A percentile compares a stretch with the other conserved stretches of the same genome.
Conservation (phyloP, 1,140 invertebrate genomes). For the Hylyphantes graminicola region DNA sequence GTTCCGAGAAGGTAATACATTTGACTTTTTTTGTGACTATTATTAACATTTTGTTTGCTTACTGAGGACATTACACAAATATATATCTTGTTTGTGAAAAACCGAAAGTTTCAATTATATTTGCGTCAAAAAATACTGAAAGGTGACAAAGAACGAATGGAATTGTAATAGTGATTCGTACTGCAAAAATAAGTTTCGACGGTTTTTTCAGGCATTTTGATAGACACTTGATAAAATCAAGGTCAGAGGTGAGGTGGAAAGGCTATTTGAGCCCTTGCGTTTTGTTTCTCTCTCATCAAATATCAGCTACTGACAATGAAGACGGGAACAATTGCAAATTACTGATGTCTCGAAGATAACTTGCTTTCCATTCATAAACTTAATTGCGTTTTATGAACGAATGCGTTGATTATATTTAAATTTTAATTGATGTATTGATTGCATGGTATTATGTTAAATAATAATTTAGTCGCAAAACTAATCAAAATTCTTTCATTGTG, state of each 20-base stretch:
- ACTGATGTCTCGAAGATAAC: background rate
- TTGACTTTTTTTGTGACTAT: too few relatives aligned
- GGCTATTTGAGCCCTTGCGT: constrained; percentile 5
- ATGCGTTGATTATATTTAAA: too few relatives aligned
- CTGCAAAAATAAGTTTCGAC: background rate
- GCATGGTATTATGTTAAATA: too few relatives aligned
- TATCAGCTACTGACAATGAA: constrained; percentile 20
- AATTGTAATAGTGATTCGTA: too few relatives aligned
- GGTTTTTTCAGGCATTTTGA: constrained; percentile 37
- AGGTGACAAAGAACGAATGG: constrained; percentile 37
- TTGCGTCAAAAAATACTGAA: background rate
- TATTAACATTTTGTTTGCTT: too few relatives aligned
- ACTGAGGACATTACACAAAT: too few relatives aligned
- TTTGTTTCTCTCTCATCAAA: constrained; percentile 37
- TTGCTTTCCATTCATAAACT: background rate
- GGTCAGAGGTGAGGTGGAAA: constrained; percentile 34
- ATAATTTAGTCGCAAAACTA: too few relatives aligned
- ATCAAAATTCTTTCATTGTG: too few relatives aligned
- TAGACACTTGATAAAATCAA: constrained; percentile 46
- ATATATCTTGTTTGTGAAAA: too few relatives aligned
- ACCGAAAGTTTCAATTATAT: constrained; percentile 2
- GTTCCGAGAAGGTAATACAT: too few relatives aligned
- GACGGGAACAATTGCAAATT: constrained; percentile 37
- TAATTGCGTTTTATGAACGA: too few relatives aligned
- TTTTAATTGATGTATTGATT: too few relatives aligned